phyloP scores from a whole-genome alignment of 2,888 invertebrate species.

The Platypus cylindrus region DNA sequence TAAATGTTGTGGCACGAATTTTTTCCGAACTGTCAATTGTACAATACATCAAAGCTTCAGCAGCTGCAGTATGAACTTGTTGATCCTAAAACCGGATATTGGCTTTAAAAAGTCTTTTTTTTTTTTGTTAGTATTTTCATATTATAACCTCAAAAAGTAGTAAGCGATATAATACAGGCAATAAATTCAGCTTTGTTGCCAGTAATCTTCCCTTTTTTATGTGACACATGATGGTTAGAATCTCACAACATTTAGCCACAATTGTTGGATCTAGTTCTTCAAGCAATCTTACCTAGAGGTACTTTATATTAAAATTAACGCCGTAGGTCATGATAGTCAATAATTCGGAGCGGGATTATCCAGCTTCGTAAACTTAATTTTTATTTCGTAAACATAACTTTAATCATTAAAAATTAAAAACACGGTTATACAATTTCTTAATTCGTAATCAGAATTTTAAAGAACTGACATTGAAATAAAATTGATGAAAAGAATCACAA shows the following conservation, averaged over 20 bases:
- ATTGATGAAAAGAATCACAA: too few relatives aligned
- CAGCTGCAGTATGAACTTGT: constrained; percentile 26
- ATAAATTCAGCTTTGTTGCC: constrained; percentile 25
- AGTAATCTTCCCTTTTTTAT: constrained; percentile 29
- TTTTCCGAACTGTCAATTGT: constrained; percentile 28
- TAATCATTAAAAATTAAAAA: too few relatives aligned
- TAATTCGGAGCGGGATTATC: too few relatives aligned
- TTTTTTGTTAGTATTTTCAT: not conserved
- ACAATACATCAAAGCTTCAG: constrained; percentile 29
- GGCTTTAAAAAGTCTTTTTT: not conserved
- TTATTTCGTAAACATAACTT: too few relatives aligned
- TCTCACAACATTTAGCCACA: constrained; percentile 25
- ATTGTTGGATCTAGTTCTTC: constrained; percentile 24
- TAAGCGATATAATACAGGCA: constrained; percentile 25
- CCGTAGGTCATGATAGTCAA: too few relatives aligned
- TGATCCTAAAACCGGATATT: constrained; percentile 19
- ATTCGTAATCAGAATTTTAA: too few relatives aligned
- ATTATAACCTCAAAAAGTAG: constrained; percentile 27
- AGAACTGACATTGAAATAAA: too few relatives aligned
- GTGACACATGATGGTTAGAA: constrained; percentile 17
- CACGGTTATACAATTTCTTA: too few relatives aligned
- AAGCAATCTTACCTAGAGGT: constrained; percentile 23
- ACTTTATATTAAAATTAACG: too few relatives aligned
- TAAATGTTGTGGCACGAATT: constrained; percentile 24
- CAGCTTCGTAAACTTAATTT: too few relatives aligned